Evolutionary conservation across 2,113 vertebrate species (phyloP).

Genomic region (Rattus rattus): DNA sequence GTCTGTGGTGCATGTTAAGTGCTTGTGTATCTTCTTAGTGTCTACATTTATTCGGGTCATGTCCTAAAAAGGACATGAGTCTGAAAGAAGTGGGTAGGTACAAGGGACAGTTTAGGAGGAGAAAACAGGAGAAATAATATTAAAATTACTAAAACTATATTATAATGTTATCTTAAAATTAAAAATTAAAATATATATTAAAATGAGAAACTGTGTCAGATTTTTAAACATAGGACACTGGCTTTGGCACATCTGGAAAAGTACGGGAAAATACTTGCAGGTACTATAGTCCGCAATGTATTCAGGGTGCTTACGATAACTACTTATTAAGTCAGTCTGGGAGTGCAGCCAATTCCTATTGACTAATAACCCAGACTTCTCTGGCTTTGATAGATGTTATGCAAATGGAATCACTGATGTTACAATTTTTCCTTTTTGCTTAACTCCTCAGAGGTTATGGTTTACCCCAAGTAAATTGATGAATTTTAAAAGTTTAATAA

Average conservation of each 20-base stretch:
- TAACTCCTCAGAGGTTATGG: neutral
- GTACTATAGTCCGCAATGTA: neutral
- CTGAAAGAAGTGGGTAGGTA: neutral
- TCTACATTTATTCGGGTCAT: constrained; percentile 97
- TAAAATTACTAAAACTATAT: neutral
- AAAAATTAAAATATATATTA: constrained; percentile 83
- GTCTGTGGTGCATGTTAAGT: constrained; percentile 85
- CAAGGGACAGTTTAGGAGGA: neutral
- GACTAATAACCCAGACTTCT: constrained; percentile 25
- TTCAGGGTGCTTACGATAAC: constrained; percentile 7
- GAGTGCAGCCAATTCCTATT: constrained; percentile 24
- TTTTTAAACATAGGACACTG: neutral
- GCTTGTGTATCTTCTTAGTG: constrained; percentile 99
- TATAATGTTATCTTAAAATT: neutral
- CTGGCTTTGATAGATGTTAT: neutral
- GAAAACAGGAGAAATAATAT: neutral
- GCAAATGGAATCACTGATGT: constrained; percentile 11
- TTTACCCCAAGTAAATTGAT: neutral
- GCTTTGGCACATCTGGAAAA: constrained; percentile 5
- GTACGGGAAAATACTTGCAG: neutral
- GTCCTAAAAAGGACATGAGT: constrained; percentile 43
- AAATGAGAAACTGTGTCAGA: neutral
- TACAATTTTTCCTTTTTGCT: constrained; percentile 5
- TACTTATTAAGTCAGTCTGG: constrained; percentile 21
- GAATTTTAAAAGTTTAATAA: neutral